phyloP scores from a whole-genome alignment of 1,140 invertebrate species.

The Portunus trituberculatus region DNA sequence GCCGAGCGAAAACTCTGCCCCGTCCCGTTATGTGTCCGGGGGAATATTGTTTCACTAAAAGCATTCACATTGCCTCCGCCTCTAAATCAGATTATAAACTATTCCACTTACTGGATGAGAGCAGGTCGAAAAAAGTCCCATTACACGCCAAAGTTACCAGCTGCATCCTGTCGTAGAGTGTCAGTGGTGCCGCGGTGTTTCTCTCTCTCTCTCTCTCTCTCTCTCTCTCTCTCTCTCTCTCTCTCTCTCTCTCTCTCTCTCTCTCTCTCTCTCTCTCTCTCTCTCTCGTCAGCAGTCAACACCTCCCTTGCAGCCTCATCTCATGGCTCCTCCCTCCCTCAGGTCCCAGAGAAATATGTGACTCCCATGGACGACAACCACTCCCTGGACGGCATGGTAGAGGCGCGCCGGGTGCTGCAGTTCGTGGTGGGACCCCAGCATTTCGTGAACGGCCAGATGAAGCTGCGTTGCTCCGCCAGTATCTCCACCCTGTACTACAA shows the following conservation, averaged over 20 bases:
- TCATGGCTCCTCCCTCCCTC: neutral
- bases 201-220: too few relatives aligned
- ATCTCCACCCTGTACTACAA: constrained; percentile 60
- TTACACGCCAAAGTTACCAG: constrained; percentile 2
- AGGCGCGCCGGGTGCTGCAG: constrained; percentile 46
- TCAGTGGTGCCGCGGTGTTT: too few relatives aligned
- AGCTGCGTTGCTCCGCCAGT: constrained; percentile 51
- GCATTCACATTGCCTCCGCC: constrained; percentile 18
- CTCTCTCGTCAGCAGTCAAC: too few relatives aligned
- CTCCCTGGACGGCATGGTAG: constrained; percentile 31
- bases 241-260: too few relatives aligned
- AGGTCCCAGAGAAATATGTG: constrained; percentile 48
- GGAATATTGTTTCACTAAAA: constrained; percentile 24
- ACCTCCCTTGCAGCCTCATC: neutral
- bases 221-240: too few relatives aligned
- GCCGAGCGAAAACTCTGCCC: neutral
- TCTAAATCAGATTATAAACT: constrained; percentile 24
- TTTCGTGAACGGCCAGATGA: constrained; percentile 55
- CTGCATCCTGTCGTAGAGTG: too few relatives aligned
- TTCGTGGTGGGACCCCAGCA: constrained; percentile 44
- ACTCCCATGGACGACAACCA: constrained; percentile 5
- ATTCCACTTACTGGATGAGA: constrained; percentile 13
- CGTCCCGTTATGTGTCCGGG: neutral
- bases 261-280: too few relatives aligned
- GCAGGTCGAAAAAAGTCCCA: neutral